Conservation (phyloP, 2,113 vertebrate species). For the Lepisosteus oculatus region DNA sequence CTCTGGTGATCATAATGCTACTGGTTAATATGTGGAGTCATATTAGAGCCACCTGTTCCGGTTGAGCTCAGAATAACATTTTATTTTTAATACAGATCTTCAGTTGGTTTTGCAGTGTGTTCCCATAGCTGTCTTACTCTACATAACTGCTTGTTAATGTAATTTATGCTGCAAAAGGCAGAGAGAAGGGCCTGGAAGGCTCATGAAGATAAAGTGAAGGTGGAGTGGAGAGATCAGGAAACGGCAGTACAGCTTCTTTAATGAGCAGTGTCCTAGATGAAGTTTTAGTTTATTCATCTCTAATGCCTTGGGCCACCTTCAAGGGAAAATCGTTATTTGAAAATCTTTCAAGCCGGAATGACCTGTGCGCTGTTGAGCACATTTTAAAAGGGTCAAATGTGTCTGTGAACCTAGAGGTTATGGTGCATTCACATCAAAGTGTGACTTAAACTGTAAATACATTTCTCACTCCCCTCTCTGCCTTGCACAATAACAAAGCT, state of each 20-base stretch:
- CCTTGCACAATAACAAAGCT: not conserved
- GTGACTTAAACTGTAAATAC: conserved; percentile 2
- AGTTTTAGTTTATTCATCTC: conserved; percentile 3
- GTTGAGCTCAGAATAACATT: too few species aligned
- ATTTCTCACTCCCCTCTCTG: not conserved
- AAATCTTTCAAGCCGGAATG: not conserved
- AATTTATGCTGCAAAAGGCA: not conserved
- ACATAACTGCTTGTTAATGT: conserved; percentile 2
- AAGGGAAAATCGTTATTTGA: not conserved
- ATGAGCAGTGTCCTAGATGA: not conserved
- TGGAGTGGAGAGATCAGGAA: not conserved
- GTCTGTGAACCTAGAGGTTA: conserved; percentile 1
- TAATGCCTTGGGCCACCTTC: not conserved
- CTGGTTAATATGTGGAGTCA: not conserved
- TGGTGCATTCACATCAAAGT: conserved; percentile 2
- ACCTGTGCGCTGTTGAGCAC: not conserved
- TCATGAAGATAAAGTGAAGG: not conserved
- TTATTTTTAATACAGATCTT: too few species aligned
- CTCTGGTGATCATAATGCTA: too few species aligned
- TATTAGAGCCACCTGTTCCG: not conserved
- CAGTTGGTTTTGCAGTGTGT: not conserved
- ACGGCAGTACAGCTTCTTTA: not conserved
- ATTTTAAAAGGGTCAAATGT: not conserved
- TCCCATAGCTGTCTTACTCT: not conserved
- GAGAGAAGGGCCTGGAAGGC: not conserved